Evolutionary conservation across 1,140 invertebrate genomes (phyloP).

Genomic region (Drosophila bocki): DNA sequence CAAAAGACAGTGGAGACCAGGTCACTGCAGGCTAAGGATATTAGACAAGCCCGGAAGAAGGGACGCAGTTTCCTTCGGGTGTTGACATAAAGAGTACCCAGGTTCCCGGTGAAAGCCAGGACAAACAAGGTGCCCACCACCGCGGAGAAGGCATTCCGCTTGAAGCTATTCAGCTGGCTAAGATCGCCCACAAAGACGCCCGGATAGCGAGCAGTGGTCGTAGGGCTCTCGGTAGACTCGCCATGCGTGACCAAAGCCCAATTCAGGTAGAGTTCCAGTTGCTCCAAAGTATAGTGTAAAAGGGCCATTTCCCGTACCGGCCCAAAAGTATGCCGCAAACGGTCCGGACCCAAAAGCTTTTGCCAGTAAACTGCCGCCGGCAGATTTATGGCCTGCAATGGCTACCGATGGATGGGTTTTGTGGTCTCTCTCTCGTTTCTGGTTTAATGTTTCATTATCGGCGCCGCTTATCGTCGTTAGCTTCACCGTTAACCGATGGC

Average conservation of each 20-base stretch:
- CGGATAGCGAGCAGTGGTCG: constrained; percentile 17
- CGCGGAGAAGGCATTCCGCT: constrained; percentile 34
- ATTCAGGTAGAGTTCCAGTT: constrained; percentile 34
- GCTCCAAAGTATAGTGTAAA: constrained; percentile 36
- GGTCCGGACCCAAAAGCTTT: constrained; percentile 19
- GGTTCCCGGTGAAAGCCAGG: constrained; percentile 64
- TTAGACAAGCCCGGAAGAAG: constrained; percentile 83
- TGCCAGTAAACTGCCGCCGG: constrained; percentile 19
- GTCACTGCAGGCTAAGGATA: constrained; percentile 85
- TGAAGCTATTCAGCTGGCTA: constrained; percentile 25
- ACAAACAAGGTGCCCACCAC: constrained; percentile 45
- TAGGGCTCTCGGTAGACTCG: constrained; percentile 5
- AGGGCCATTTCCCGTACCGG: constrained; percentile 40
- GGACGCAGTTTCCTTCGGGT: constrained; percentile 66
- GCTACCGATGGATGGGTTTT: constrained; percentile 11
- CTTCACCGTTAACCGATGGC: constrained; percentile 45
- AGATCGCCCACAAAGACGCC: constrained; percentile 49
- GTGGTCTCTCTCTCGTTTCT: neutral
- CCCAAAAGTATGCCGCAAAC: constrained; percentile 49
- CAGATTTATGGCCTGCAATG: constrained; percentile 35
- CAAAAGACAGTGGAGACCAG: constrained; percentile 77
- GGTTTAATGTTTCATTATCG: constrained; percentile 37
- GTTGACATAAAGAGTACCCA: constrained; percentile 71
- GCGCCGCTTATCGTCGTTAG: constrained; percentile 41
- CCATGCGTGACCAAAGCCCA: constrained; percentile 21